A percentile compares a stretch with the other conserved stretches of the same genome.
These are phyloP conservation scores for Drosophila simulans DNA, from an alignment of 1,140 invertebrate genomes.

Conservation along the genomic window DNA sequence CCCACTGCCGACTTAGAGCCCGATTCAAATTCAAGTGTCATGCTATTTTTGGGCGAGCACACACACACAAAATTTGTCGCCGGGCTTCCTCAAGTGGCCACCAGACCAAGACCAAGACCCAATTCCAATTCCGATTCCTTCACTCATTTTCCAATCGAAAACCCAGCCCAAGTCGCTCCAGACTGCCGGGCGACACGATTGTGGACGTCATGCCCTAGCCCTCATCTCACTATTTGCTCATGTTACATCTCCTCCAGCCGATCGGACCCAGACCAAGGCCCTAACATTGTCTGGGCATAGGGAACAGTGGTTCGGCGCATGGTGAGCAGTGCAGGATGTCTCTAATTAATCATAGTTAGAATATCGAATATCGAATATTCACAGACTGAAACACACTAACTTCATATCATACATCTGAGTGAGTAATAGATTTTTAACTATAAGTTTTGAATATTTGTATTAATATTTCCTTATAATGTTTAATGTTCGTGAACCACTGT, in stretches of 20 bases:
- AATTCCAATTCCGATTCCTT: constrained; percentile 5
- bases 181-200: constrained; percentile 72
- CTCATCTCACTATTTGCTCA: constrained; percentile 67
- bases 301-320: constrained; percentile 24
- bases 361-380: too few relatives aligned
- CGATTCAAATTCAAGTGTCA: constrained; percentile 76
- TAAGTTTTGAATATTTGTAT: not conserved
- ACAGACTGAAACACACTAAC: too few relatives aligned
- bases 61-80: constrained; percentile 69
- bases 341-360: too few relatives aligned
- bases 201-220: constrained; percentile 51
- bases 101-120: constrained; percentile 13
- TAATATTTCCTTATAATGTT: too few relatives aligned
- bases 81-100: constrained; percentile 62
- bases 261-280: constrained; percentile 26
- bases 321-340: not conserved
- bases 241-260: constrained; percentile 66
- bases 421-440: too few relatives aligned
- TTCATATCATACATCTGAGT: too few relatives aligned
- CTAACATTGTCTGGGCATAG: constrained; percentile 40
- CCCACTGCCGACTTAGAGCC: constrained; percentile 37
- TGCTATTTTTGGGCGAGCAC: constrained; percentile 70
- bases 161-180: constrained; percentile 43
- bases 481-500: constrained; percentile 15
- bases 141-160: constrained; percentile 19